Percentiles rank a stretch among this genome's conserved stretches.
Conservation (phyloP, 2,797 vertebrate genomes). For the Sciaenops ocellatus region DNA sequence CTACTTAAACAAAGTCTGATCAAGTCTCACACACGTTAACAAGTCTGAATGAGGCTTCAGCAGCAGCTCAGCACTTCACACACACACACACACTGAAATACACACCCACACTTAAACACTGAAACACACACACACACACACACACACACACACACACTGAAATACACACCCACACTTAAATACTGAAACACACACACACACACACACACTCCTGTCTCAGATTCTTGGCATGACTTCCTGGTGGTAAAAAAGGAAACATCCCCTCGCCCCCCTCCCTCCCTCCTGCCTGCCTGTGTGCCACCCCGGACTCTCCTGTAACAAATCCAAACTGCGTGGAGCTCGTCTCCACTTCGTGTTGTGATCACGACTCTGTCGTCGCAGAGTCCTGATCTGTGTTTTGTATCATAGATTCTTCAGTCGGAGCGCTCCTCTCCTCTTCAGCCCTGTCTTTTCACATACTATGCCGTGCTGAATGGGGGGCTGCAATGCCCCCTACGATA, state of each 20-base stretch:
- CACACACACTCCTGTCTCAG: slow-evolving; percentile 70
- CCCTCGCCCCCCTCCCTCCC: slow-evolving; percentile 13
- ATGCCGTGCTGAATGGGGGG: slow-evolving; percentile 52
- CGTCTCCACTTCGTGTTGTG: slow-evolving; percentile 24
- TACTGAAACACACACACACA: slow-evolving; percentile 42
- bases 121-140: slow-evolving; percentile 38
- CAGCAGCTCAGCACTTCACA: slow-evolving; percentile 67
- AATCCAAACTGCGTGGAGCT: slow-evolving; percentile 21
- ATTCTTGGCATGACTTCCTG: slow-evolving; percentile 89
- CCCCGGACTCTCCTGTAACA: slow-evolving; percentile 45
- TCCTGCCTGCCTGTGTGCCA: slow-evolving; percentile 39
- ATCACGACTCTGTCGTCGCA: slow-evolving; percentile 23
- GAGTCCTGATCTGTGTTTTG: neutral
- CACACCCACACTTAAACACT: slow-evolving; percentile 40
- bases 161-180: slow-evolving; percentile 22
- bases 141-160: slow-evolving; percentile 34
- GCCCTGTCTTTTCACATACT: slow-evolving; percentile 19
- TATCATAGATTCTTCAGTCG: neutral
- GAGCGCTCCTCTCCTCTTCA: slow-evolving; percentile 2
- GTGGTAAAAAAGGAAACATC: slow-evolving; percentile 75
- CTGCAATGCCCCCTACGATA: slow-evolving; percentile 21
- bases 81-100: slow-evolving; percentile 37
- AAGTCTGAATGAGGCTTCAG: neutral
- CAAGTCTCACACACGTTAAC: no score
- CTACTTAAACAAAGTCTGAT: neutral